Evolutionary conservation across 2,797 vertebrate species (phyloP).

Genomic region (Macropodus opercularis): DNA sequence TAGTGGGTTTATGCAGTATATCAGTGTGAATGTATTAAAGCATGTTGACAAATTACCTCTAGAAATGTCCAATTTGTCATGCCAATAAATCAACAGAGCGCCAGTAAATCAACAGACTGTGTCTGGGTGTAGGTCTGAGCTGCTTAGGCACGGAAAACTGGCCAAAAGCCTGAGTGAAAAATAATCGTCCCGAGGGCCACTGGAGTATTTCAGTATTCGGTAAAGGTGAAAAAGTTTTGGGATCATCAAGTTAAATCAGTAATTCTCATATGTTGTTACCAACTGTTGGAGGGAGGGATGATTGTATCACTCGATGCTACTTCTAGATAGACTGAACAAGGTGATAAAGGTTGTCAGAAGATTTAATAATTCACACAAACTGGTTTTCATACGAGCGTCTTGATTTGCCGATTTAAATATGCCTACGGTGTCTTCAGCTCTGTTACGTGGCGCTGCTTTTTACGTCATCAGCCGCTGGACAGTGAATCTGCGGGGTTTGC

Average conservation of each 20-base stretch:
- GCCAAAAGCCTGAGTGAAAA: slow-evolving; percentile 40
- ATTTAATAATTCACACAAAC: too few species aligned
- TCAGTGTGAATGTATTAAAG: slow-evolving; percentile 16
- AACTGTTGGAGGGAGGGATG: not conserved
- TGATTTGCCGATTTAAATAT: not conserved
- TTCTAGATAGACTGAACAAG: not conserved
- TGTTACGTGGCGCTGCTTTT: not conserved
- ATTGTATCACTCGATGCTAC: slow-evolving; percentile 6
- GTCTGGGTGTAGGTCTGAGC: slow-evolving; percentile 25
- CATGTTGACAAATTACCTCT: slow-evolving; percentile 41
- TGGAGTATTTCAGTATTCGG: slow-evolving; percentile 31
- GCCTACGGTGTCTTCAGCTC: not conserved
- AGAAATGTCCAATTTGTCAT: slow-evolving; percentile 43
- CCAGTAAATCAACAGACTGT: slow-evolving; percentile 58
- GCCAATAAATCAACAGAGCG: slow-evolving; percentile 56
- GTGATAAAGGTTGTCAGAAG: too few species aligned
- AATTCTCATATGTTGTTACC: slow-evolving; percentile 5
- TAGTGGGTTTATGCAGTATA: slow-evolving; percentile 17
- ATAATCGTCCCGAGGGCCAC: slow-evolving; percentile 32
- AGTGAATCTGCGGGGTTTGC: too few species aligned
- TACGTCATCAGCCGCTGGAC: not conserved
- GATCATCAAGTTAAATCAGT: slow-evolving; percentile 34
- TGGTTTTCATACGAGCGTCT: too few species aligned
- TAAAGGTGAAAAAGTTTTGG: slow-evolving; percentile 29
- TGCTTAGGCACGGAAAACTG: slow-evolving; percentile 23